Base-by-base conservation (phyloP, 2,888 invertebrate genomes). In the Melipona beecheii region DNA sequence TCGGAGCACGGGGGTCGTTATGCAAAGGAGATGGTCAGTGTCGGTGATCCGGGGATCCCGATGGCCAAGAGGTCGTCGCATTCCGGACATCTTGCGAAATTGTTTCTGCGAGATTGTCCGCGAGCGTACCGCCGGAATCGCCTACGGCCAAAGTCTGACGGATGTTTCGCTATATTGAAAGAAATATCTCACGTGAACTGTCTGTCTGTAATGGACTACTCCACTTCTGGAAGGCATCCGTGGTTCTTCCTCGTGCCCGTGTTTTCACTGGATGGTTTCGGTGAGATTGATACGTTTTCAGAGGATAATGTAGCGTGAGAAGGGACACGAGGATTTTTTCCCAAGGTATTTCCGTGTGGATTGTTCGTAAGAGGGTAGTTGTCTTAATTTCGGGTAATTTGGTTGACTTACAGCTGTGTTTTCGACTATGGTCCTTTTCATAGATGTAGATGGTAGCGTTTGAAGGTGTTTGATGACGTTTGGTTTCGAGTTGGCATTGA, bases 11-110 rank as follows among this genome's bases (percentile, higher is more conserved):
- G 83, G 90, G 83, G 93, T 93, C 94, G 93, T 94, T 94, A 94
- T 94, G 94, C 93, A 94, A 94, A 94, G 88, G 89, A 93, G 94
- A 94, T 94, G 94, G 94, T 93, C 94, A 94, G 92, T 91, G 27
- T 91, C 89, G 87, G 93, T 93, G 91, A 94, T 94, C 93, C 89
- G 82, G 90, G 90, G 90, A 89, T 91, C 89, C 87, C 85, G 27
- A 60, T 78, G 88, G 89, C 85, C 90, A 87, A 86, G 43, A 92
- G 93, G 91, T 92, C 91, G 90, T 87, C 93, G 93, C 92, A 91
- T 93, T 93, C 91, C 87, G 90, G 91, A 93, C 94, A 94, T 94
- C 92, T 92, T 93, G 93, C 90, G 92, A 89, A 87, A 89, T 91
- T 91, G 90, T 91, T 91, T 90, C 92, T 89, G 90, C 90, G 84